Percentiles rank a stretch among this genome's conserved stretches.
Evolutionary conservation across 2,888 invertebrate species (phyloP).

Genomic region (Teleiodes luculella): DNA sequence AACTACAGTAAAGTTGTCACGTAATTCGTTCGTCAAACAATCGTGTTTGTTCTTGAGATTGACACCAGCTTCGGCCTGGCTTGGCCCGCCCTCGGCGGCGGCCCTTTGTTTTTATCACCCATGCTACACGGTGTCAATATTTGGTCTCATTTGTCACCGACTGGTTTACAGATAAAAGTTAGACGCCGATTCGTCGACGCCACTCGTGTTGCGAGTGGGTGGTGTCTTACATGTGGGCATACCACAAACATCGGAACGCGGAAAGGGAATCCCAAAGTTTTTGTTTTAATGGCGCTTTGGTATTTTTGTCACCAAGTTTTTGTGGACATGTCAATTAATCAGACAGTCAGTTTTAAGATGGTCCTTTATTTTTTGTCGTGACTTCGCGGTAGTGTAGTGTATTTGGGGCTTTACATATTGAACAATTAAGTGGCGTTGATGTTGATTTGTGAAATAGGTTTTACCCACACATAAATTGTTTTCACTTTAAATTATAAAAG

Average conservation of each 20-base stretch:
- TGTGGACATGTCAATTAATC: background rate
- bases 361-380: background rate
- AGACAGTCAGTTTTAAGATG: background rate
- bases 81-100: conserved; percentile 50
- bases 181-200: conserved; percentile 52
- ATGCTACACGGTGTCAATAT: conserved; percentile 66
- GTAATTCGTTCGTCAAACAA: conserved; percentile 74
- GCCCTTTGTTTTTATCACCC: conserved; percentile 75
- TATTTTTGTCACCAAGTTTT: background rate
- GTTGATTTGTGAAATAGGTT: too few species aligned
- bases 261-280: background rate
- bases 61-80: conserved; percentile 61
- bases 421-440: too few species aligned
- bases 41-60: conserved; percentile 66
- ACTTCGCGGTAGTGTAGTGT: background rate
- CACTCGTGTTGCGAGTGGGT: conserved; percentile 48
- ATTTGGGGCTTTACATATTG: background rate
- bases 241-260: background rate
- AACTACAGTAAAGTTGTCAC: conserved; percentile 59
- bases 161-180: conserved; percentile 33
- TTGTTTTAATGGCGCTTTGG: background rate
- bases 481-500: too few species aligned
- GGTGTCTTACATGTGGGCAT: conserved; percentile 41
- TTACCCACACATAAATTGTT: too few species aligned
- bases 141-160: conserved; percentile 67